Percentiles rank a stretch among this genome's conserved stretches.
Evolutionary conservation across 2,113 vertebrate genomes (phyloP).

Genomic region (Cairina moschata): DNA sequence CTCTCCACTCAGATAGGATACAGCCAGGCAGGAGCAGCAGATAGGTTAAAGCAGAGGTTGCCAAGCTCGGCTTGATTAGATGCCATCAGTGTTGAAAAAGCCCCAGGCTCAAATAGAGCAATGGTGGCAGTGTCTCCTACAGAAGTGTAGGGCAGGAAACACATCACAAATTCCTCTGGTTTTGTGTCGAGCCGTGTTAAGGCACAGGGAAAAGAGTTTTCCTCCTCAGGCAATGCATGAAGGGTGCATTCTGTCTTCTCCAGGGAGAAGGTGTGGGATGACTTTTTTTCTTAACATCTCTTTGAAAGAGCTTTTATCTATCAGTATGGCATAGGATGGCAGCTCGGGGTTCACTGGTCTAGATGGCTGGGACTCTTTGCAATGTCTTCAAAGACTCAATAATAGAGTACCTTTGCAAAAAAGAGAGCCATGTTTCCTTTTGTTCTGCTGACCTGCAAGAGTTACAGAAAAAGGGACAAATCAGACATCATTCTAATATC

Average conservation of each 20-base stretch:
- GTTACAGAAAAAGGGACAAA: slow-evolving; percentile 47
- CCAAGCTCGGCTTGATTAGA: neutral
- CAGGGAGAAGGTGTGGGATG: neutral
- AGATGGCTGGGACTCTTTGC: neutral
- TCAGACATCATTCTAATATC: neutral
- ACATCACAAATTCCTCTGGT: neutral
- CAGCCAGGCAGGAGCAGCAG: neutral
- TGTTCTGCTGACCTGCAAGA: slow-evolving; percentile 86
- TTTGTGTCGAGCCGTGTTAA: neutral
- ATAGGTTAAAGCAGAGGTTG: neutral
- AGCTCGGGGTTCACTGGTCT: neutral
- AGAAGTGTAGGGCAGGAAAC: accelerated
- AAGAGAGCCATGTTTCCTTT: slow-evolving; percentile 90
- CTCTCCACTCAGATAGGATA: neutral
- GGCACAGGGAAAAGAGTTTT: neutral
- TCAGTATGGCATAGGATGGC: neutral
- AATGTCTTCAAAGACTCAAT: neutral
- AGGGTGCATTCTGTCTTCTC: neutral
- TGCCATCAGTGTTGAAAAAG: neutral
- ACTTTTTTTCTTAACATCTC: neutral
- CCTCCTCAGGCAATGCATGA: neutral
- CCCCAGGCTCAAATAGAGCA: neutral
- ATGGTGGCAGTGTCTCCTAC: neutral
- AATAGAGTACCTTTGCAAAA: slow-evolving; percentile 87
- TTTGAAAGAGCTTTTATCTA: neutral